Evolutionary conservation across 1,140 invertebrate species (phyloP), one percentile per base, ranked within the genome.

Genomic region (Conopomorpha cramerella): DNA sequence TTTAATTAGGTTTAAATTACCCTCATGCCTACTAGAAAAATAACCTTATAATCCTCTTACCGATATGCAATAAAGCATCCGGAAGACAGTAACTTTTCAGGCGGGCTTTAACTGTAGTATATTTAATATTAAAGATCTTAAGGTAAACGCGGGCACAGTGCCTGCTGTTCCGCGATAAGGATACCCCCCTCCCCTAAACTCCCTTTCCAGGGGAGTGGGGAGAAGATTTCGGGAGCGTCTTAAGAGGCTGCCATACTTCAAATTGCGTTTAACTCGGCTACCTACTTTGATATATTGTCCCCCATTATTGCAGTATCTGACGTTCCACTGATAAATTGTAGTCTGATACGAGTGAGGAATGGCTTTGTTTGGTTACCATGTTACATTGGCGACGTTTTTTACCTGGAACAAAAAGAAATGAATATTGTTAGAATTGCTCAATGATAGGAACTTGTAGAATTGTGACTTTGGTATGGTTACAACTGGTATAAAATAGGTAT

Each of bases 61-160:
- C 6, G 17, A 8, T 19, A 36, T 18, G 16, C 43, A 54, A 68
- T 68, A 64, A 66, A 67, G 43, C 56, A 64, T 54, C 34, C 45
- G 38, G 4, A 13, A 11, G 42, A 29, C 32, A 46, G 39, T 53
- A 39, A 57, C 57, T 39, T 49, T 59, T 58, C 52, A 58, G 58
- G 49, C 41, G 46, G 49, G 55, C 57, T 64, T 63, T 65, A 67
- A 70, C 51, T 71, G 62, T 62, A 65, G 49, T 74, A 67, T 68
- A 66, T 72, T 72, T 71, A 71, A 76, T 76, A 76, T 72, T 76
- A 76, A 72, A 71, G 59, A 76, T 76, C 64, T 71, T 68, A 72
- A 76, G 71, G 67, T 76, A 67, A 72, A n/a, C n/a, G 57, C 62
- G 61, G 59, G 68, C 46, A 55, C 49, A 59, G 60, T 51, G 71